Evolutionary conservation across 2,797 vertebrate genomes (phyloP), one percentile per base, ranked within the genome.

Genomic region (Taenioides sp.): DNA sequence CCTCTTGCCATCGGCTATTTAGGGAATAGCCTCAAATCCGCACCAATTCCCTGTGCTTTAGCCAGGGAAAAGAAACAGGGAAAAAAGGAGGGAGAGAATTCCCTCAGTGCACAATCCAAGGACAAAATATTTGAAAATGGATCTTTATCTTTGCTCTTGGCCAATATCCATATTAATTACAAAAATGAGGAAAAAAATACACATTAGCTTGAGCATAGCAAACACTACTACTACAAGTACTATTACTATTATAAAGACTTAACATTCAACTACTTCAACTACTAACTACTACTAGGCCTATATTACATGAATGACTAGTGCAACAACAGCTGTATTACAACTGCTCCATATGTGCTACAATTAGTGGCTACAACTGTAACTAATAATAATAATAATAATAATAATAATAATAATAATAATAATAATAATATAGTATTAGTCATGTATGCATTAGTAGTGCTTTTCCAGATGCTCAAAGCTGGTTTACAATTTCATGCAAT

Each of bases 1-100:
- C 92, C 92, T 93, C 93, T 94, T 91, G 93, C 93, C 93, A 93
- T 86, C 89, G 93, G 92, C 93, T 94, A 93, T 94, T 95, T 93
- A 92, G 91, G 93, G 93, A 93, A 94, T 94, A 92, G 93, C 91
- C 91, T 95, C 92, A 93, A 92, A 94, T 93, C 93, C 90, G 89
- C 37, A 87, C 89, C 92, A 90, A 92, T 92, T 91, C 93, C 91
- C 91, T 71, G 86, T 72, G 90, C 92, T 78, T 83, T 81, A 89
- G 88, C 90, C 84, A 87, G 88, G 87, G 84, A 89, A 85, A 88
- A 76, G 83, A 89, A 84, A 92, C 77, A 88, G 88, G 87, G 83
- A 90, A 91, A 89, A 85, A 63, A 23, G 61, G 63, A 88, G 87
- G 89, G 88, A 89, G 88, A 85, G 78, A 91, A 94, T 91, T 92